Evolutionary conservation across 2,797 vertebrate genomes (phyloP), one percentile per base, ranked within the genome.

Genomic region (Bucorvus abyssinicus): DNA sequence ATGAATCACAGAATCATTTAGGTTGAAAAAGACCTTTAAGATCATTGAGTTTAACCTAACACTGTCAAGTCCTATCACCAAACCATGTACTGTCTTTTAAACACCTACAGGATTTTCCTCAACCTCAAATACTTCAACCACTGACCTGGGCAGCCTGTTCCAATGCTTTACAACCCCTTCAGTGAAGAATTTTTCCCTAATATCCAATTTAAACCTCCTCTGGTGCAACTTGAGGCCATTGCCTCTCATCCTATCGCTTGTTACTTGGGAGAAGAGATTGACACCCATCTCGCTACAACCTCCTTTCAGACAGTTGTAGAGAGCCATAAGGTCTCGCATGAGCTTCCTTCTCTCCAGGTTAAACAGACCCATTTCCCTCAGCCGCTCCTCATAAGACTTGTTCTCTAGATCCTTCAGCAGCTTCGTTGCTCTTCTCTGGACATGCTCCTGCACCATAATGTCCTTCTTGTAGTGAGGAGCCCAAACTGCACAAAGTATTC

Each of bases 301-400:
- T 38, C 44, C 10, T 70, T 56, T n/a, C 14, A 38, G 36, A 15
- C 19, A 50, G 30, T 5, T 55, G 49, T 17, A 67, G 23, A 59
- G 26, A 32, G 12, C 1, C 2, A 12, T 14, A 32, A 34, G 18
- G 44, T 18, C 7, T 15, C 29, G 7, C 9, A 10, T 47, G 17
- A 36, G 12, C 10, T 14, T 67, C 14, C 26, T 75, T 26, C 23
- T 38, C 61, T 71, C 23, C 44, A 47, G 30, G 17, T 7, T 71
- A 24, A 61, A 73, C 5, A 63, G 15, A 2, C 3, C 1, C 9
- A 21, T 14, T 12, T 61, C 8, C 45, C 23, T 53, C 27, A 57
- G 49, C 20, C 0, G 3, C 13, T 73, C 53, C 40, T 1, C 52
- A 45, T 1, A 18, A 27, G 6, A 38, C 4, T 36, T 40, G 40